Conservation (phyloP, 2,113 vertebrate genomes). For the Lasiurus borealis region DNA sequence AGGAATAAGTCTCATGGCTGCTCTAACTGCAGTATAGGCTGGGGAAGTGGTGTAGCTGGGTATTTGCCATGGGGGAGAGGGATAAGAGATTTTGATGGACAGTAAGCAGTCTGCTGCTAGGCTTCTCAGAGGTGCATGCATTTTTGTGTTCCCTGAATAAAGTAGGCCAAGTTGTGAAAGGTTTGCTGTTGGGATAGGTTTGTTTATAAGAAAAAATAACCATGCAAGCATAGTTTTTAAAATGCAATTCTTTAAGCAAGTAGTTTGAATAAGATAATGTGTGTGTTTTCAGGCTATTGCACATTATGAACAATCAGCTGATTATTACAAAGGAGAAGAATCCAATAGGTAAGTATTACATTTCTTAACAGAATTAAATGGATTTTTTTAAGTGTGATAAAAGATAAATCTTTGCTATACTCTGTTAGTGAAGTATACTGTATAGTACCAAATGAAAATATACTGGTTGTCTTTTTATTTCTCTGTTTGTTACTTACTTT, state of each 20-base stretch:
- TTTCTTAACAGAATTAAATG: not conserved
- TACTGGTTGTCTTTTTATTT: not conserved
- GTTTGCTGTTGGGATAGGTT: not conserved
- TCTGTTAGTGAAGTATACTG: not conserved
- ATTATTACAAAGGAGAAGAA: constrained; percentile 99
- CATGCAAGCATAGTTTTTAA: not conserved
- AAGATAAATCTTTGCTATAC: rapidly evolving
- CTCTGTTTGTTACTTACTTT: not conserved
- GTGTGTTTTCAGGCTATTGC: constrained; percentile 93
- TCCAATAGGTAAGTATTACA: constrained; percentile 93
- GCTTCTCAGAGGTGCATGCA: not conserved
- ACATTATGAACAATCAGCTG: constrained; percentile 99
- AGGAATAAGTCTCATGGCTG: not conserved
- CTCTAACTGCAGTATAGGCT: not conserved
- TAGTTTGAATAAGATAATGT: not conserved
- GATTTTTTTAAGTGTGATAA: not conserved
- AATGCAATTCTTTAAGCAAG: not conserved
- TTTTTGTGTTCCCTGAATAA: not conserved
- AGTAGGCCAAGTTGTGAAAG: not conserved
- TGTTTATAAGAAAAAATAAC: not conserved
- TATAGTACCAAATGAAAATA: rapidly evolving
- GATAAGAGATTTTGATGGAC: not conserved
- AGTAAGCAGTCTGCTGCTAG: not conserved
- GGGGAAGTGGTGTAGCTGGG: not conserved
- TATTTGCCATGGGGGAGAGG: not conserved